Evolutionary conservation across 2,113 vertebrate genomes (phyloP).

Genomic region (Chloropsis cyanopogon): DNA sequence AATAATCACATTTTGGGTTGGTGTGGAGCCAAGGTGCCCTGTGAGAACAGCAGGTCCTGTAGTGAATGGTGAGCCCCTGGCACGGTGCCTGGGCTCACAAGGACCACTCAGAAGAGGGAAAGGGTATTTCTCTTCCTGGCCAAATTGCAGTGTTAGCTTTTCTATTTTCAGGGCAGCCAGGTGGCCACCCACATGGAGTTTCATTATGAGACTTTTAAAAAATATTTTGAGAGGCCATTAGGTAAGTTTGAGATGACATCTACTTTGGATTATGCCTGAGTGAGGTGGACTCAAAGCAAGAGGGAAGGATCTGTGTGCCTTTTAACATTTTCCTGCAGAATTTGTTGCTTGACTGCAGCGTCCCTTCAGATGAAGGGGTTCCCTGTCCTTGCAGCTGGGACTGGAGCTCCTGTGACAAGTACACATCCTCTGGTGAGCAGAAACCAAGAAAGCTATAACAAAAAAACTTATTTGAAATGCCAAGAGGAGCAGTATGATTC

Average conservation of each 20-base stretch:
- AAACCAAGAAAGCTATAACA: neutral
- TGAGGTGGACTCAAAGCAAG: neutral
- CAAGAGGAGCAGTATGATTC: neutral
- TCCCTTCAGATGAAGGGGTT: neutral
- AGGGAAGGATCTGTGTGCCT: neutral
- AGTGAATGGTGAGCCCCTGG: slow-evolving; percentile 16
- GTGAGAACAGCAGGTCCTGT: rapidly evolving
- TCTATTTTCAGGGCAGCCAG: neutral
- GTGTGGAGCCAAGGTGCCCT: neutral
- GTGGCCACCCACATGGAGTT: neutral
- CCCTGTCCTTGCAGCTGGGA: neutral
- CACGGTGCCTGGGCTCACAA: rapidly evolving
- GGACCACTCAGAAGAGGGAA: neutral
- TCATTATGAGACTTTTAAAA: neutral
- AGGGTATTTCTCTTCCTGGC: neutral
- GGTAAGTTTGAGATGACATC: neutral
- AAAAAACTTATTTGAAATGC: neutral
- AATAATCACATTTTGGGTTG: neutral
- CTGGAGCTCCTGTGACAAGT: neutral
- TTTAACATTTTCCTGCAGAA: neutral
- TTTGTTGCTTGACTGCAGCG: neutral
- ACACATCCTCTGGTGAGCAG: neutral
- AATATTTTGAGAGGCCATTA: neutral
- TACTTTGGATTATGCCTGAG: neutral
- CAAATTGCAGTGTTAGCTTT: neutral